Conservation (phyloP, 2,797 vertebrate genomes). For the Acomys russatus region DNA sequence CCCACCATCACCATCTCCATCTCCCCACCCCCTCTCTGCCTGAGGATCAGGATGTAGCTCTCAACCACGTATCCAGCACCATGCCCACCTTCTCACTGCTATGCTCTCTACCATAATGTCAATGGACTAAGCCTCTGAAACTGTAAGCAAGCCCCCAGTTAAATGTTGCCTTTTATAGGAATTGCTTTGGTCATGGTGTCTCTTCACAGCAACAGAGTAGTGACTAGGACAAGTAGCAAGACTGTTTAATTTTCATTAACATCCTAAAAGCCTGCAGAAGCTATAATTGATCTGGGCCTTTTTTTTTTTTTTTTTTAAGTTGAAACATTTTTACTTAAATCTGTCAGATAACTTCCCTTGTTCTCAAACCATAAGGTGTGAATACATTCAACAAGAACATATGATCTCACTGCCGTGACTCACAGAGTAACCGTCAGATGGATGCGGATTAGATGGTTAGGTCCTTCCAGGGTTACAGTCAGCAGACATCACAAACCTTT, state of each 20-base stretch:
- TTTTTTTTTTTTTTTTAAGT: background rate
- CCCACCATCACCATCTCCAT: background rate
- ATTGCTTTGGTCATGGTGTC: too few relatives aligned
- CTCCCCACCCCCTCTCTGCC: background rate
- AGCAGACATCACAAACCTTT: constrained; percentile 90
- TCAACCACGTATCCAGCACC: background rate
- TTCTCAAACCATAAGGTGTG: constrained; percentile 88
- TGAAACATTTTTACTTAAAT: constrained; percentile 78
- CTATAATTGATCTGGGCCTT: background rate
- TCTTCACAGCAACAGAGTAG: background rate
- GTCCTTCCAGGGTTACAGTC: constrained; percentile 89
- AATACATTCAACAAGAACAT: constrained; percentile 89
- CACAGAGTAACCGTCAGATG: constrained; percentile 87
- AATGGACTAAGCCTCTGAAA: background rate
- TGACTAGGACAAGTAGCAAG: background rate
- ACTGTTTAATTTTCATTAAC: background rate
- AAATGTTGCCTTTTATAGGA: background rate
- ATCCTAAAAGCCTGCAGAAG: background rate
- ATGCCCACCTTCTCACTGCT: background rate
- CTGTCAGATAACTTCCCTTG: constrained; percentile 90
- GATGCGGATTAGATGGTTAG: constrained; percentile 86
- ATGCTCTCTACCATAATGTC: background rate
- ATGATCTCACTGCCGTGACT: constrained; percentile 88
- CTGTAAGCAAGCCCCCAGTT: background rate
- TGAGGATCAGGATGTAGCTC: background rate